Conservation (phyloP, 2,113 vertebrate species). For the Pygoscelis adeliae region DNA sequence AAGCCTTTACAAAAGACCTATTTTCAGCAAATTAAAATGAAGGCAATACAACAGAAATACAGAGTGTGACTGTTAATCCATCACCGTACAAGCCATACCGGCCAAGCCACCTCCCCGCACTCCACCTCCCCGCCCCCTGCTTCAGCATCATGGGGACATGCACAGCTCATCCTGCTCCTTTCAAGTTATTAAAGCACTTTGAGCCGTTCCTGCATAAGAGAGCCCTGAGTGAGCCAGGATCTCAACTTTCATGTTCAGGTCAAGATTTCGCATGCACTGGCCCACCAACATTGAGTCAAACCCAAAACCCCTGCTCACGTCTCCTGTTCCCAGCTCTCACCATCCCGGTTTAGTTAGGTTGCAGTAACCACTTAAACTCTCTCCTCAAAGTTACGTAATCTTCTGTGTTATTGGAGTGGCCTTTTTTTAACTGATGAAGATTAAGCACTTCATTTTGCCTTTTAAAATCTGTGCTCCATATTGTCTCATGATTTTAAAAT, state of each 20-base stretch:
- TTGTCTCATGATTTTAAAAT: neutral
- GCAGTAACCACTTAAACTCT: neutral
- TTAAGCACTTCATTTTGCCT: slow-evolving; percentile 31
- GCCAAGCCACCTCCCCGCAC: neutral
- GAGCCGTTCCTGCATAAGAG: fast-evolving
- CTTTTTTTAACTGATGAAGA: slow-evolving; percentile 18
- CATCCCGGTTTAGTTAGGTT: fast-evolving
- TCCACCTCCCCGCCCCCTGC: too few relatives aligned
- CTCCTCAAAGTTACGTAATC: neutral
- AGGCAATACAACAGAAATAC: neutral
- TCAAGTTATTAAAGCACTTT: neutral
- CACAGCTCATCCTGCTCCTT: fast-evolving
- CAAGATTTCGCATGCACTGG: neutral
- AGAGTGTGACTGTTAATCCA: neutral
- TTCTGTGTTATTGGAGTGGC: neutral
- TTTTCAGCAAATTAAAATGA: neutral
- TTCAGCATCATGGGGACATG: fast-evolving
- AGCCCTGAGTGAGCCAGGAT: neutral
- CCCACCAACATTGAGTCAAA: neutral
- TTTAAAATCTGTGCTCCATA: neutral
- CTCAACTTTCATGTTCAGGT: fast-evolving
- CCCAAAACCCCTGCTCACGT: fast-evolving
- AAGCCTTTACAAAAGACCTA: neutral
- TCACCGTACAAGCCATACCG: fast-evolving
- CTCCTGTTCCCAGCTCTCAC: neutral